A percentile compares a stretch with the other conserved stretches of the same genome.
phyloP scores from a whole-genome alignment of 1,140 invertebrate species.

The silkworm (Bombyx mori) region DNA sequence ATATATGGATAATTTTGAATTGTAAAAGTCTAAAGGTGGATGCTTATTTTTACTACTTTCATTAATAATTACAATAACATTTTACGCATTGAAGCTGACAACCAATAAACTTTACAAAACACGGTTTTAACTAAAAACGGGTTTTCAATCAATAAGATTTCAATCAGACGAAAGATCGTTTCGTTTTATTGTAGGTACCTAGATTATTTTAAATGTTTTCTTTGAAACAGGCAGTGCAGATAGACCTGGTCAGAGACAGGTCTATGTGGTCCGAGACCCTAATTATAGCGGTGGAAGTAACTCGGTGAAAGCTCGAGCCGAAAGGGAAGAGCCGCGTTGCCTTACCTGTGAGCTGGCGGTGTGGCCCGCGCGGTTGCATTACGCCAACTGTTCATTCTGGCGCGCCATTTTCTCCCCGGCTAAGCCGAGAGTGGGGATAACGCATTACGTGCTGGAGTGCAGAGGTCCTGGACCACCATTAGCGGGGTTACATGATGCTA shows the following conservation, averaged over 20 bases:
- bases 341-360: slow-evolving; percentile 85
- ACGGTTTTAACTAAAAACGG: too few relatives aligned
- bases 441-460: slow-evolving; percentile 84
- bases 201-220: slow-evolving; percentile 5
- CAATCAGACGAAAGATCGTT: too few relatives aligned
- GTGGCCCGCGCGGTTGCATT: slow-evolving; percentile 81
- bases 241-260: slow-evolving; percentile 86
- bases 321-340: slow-evolving; percentile 81
- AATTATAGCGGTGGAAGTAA: slow-evolving; percentile 56
- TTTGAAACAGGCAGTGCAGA: slow-evolving; percentile 76
- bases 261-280: slow-evolving; percentile 79
- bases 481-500: slow-evolving; percentile 80
- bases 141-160: too few relatives aligned
- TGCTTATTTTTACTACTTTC: too few relatives aligned
- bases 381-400: slow-evolving; percentile 86
- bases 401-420: slow-evolving; percentile 77
- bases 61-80: too few relatives aligned
- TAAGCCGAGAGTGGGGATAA: slow-evolving; percentile 67
- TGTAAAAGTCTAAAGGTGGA: too few relatives aligned
- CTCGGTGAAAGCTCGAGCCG: slow-evolving; percentile 77
- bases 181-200: too few relatives aligned
- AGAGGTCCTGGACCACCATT: slow-evolving; percentile 84
- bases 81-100: too few relatives aligned
- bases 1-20: too few relatives aligned
- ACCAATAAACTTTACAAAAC: too few relatives aligned